phyloP scores from a whole-genome alignment of 2,888 invertebrate genomes.

The Chrysotoxum bicinctum region DNA sequence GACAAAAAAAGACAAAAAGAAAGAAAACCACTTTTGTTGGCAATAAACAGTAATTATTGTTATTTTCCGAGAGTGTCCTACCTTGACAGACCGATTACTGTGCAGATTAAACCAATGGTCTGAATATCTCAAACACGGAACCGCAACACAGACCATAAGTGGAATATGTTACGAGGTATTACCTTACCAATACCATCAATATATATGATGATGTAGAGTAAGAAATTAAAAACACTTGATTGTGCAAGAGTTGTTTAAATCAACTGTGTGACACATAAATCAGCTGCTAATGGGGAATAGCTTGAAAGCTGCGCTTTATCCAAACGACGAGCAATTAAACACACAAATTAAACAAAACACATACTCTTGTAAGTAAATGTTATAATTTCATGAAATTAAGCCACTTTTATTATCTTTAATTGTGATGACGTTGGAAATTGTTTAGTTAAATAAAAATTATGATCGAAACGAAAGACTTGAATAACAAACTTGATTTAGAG shows the following conservation, averaged over 20 bases:
- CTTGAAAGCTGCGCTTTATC: not conserved
- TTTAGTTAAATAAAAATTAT: not conserved
- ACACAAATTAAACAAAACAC: not conserved
- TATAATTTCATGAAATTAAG: slow-evolving; percentile 8
- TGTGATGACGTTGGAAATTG: not conserved
- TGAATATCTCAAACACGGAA: slow-evolving; percentile 55
- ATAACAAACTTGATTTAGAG: not conserved
- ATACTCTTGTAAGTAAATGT: not conserved
- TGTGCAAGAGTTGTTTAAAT: slow-evolving; percentile 55
- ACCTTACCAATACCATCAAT: not conserved
- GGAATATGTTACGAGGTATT: slow-evolving; percentile 28
- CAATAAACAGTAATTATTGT: slow-evolving; percentile 30
- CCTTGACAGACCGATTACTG: slow-evolving; percentile 55
- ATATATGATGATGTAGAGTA: too few species aligned
- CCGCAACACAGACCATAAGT: slow-evolving; percentile 20
- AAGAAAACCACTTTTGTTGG: slow-evolving; percentile 16
- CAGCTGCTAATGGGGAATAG: slow-evolving; percentile 47
- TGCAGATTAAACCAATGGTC: slow-evolving; percentile 10
- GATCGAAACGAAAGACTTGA: slow-evolving; percentile 15
- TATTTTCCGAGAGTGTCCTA: slow-evolving; percentile 36
- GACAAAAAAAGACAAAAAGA: not conserved
- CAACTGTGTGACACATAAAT: slow-evolving; percentile 61
- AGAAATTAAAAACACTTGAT: not conserved
- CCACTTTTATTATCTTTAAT: not conserved
- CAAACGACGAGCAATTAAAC: slow-evolving; percentile 14